phyloP scores from a whole-genome alignment of 2,797 vertebrate species.

The Morus bassanus region DNA sequence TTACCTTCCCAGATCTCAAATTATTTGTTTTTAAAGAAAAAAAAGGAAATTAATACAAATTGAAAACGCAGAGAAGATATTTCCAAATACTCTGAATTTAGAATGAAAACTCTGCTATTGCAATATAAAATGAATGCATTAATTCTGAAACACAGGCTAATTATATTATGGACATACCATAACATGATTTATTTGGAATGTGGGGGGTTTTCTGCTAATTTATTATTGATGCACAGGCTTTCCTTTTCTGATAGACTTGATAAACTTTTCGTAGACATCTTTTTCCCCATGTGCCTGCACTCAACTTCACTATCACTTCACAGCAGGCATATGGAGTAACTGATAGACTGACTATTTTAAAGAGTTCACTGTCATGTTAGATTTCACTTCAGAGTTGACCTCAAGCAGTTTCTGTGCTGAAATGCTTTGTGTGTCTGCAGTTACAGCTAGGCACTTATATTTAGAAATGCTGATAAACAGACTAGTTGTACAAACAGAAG shows the following conservation, averaged over 20 bases:
- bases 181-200: neutral
- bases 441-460: neutral
- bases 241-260: neutral
- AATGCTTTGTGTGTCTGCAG: neutral
- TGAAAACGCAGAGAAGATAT: neutral
- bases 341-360: neutral
- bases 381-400: neutral
- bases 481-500: neutral
- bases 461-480: neutral
- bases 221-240: neutral
- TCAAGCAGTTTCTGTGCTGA: neutral
- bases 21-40: neutral
- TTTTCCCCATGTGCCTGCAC: neutral
- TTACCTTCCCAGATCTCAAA: neutral
- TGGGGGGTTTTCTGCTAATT: neutral
- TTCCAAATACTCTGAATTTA: neutral
- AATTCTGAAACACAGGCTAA: neutral
- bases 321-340: neutral
- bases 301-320: neutral
- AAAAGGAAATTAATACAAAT: neutral
- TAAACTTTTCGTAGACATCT: neutral
- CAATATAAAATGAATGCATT: neutral
- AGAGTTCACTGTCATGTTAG: neutral
- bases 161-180: neutral
- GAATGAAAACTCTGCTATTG: neutral